Percentiles rank a stretch among this genome's conserved stretches.
Evolutionary conservation across 1,140 invertebrate genomes (phyloP).

Genomic region (Cydia strobilella): DNA sequence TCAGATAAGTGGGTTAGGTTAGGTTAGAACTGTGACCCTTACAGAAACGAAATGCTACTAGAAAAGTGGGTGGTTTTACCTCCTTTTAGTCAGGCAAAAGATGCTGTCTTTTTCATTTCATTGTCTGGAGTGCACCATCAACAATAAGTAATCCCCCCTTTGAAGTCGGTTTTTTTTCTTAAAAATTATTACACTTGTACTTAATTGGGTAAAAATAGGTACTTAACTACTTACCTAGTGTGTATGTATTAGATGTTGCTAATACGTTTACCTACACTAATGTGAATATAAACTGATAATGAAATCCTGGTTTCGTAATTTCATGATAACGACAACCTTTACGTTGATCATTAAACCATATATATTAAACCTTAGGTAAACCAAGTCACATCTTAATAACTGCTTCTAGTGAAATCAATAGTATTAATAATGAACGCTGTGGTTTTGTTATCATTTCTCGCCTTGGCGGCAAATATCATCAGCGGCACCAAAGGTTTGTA

Average conservation of each 20-base stretch:
- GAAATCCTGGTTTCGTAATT: conserved; percentile 50
- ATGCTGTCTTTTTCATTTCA: too few relatives aligned
- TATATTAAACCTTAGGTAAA: conserved; percentile 33
- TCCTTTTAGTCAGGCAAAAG: too few relatives aligned
- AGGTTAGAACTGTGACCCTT: too few relatives aligned
- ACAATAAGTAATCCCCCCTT: too few relatives aligned
- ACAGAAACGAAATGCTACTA: too few relatives aligned
- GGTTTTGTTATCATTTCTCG: background rate
- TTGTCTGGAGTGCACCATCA: too few relatives aligned
- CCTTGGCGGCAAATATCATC: background rate
- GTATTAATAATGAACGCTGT: background rate
- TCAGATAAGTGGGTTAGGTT: too few relatives aligned
- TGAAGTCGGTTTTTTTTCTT: too few relatives aligned
- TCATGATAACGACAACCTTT: conserved; percentile 39
- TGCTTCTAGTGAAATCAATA: background rate
- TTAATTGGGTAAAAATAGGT: too few relatives aligned
- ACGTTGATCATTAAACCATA: conserved; percentile 28
- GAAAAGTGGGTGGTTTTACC: too few relatives aligned
- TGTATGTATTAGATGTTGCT: background rate
- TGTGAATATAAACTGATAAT: background rate
- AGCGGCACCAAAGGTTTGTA: background rate
- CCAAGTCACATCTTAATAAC: conserved; percentile 34
- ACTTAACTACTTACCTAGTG: too few relatives aligned
- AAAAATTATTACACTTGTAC: too few relatives aligned
- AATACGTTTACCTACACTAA: background rate